Conservation (phyloP, 2,797 vertebrate species). For the Sus cebifrons region DNA sequence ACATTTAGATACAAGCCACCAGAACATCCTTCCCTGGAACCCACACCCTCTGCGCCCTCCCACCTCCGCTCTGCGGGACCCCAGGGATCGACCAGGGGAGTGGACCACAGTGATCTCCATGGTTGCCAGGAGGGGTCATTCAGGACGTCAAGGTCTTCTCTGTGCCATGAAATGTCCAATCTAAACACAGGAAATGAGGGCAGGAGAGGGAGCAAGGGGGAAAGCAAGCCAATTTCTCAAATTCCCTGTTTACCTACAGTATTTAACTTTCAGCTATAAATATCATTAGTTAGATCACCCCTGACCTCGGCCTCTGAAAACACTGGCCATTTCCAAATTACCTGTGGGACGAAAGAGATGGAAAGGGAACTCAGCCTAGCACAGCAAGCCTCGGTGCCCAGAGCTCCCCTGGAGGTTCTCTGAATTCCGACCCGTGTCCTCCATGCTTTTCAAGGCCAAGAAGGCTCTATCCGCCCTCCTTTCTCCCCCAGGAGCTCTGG, state of each 20-base stretch:
- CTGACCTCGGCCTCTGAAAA: neutral
- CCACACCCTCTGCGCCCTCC: neutral
- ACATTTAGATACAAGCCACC: neutral
- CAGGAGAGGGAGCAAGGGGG: neutral
- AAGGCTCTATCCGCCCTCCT: neutral
- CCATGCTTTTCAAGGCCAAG: neutral
- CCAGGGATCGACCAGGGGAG: neutral
- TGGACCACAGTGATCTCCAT: neutral
- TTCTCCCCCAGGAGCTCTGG: neutral
- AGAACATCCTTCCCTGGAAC: neutral
- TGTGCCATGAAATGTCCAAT: neutral
- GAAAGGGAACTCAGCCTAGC: neutral
- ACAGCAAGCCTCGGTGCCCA: neutral
- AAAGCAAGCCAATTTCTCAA: conserved; percentile 16
- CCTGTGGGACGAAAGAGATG: neutral
- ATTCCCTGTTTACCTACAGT: conserved; percentile 36
- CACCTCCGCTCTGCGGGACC: neutral
- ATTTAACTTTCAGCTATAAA: conserved; percentile 42
- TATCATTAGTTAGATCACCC: neutral
- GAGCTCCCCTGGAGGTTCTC: neutral
- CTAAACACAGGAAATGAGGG: neutral
- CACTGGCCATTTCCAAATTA: neutral
- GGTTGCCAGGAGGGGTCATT: neutral
- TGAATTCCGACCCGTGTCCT: neutral
- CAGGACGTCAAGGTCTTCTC: neutral